These are phyloP conservation scores for Pyrrhosoma nymphula DNA, from an alignment of 2,888 invertebrate species.

Conservation along the genomic window DNA sequence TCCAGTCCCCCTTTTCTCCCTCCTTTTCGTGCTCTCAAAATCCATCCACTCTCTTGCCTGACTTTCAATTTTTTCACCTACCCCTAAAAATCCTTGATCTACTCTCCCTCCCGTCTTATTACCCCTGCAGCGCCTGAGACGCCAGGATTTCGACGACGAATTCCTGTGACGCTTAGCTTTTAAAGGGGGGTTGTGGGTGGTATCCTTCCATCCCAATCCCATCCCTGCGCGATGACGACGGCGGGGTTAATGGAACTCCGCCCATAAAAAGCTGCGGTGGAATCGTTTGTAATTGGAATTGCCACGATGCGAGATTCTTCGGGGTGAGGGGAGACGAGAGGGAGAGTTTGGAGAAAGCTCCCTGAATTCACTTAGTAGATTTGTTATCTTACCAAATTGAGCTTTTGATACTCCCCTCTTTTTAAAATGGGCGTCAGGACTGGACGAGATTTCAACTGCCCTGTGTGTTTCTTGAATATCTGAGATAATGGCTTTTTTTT, in stretches of 20 bases:
- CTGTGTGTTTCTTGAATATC: not conserved
- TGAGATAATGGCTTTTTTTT: not conserved
- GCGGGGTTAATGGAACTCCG: conserved; percentile 7
- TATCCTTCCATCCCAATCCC: not conserved
- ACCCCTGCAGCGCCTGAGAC: not conserved
- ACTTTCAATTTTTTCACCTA: not conserved
- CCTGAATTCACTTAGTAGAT: conserved; percentile 47
- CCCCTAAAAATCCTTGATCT: not conserved
- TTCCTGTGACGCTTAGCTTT: not conserved
- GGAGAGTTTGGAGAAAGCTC: not conserved
- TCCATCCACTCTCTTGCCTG: not conserved
- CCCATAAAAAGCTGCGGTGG: not conserved
- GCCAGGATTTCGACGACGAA: conserved; percentile 15
- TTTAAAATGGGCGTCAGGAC: not conserved
- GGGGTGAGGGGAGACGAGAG: not conserved
- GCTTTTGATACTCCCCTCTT: conserved; percentile 18
- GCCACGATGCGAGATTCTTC: not conserved
- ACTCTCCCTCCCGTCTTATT: not conserved
- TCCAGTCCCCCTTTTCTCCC: not conserved
- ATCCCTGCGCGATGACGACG: no score
- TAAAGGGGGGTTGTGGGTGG: not conserved
- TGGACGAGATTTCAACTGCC: not conserved
- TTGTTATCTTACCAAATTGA: conserved; percentile 47
- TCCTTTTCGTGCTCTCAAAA: not conserved
- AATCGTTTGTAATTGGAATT: conserved; percentile 43